Percentiles rank a stretch among this genome's conserved stretches.
Evolutionary conservation across 2,888 invertebrate species (phyloP).

Genomic region (Cryptus viduatorius): DNA sequence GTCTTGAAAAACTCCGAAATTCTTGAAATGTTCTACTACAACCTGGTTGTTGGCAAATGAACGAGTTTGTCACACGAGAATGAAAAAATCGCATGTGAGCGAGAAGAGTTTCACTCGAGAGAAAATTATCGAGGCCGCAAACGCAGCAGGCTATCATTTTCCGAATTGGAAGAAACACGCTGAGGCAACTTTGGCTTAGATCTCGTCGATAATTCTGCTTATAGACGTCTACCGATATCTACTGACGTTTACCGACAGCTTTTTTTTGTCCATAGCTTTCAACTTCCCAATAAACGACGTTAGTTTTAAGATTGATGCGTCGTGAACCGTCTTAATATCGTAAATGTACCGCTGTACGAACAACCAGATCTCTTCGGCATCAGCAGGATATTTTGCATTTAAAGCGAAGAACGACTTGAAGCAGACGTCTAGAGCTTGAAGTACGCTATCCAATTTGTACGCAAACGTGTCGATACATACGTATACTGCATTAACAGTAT

Average conservation of each 20-base stretch:
- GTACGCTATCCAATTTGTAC: background rate
- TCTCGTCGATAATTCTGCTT: no score
- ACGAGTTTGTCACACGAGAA: no score
- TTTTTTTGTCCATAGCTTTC: background rate
- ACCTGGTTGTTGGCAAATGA: no score
- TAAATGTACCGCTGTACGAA: slow-evolving; percentile 61
- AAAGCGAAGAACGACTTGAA: slow-evolving; percentile 61
- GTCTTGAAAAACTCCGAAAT: no score
- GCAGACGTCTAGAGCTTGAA: slow-evolving; percentile 35
- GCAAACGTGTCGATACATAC: background rate
- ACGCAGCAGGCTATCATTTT: background rate
- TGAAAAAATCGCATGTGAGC: background rate
- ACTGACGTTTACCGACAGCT: no score
- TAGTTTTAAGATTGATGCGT: slow-evolving; percentile 50
- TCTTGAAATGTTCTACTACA: no score
- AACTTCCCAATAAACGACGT: background rate
- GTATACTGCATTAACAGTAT: background rate
- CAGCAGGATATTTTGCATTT: slow-evolving; percentile 64
- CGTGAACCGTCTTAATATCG: slow-evolving; percentile 60
- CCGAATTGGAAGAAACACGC: no score
- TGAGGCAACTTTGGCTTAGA: no score
- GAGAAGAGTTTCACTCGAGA: background rate
- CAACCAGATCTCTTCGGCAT: slow-evolving; percentile 67
- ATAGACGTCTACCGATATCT: no score
- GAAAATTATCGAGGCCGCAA: background rate